A percentile compares a stretch with the other conserved stretches of the same genome.
phyloP scores from a whole-genome alignment of 2,113 vertebrate genomes.

The Pachycephala philippinensis region DNA sequence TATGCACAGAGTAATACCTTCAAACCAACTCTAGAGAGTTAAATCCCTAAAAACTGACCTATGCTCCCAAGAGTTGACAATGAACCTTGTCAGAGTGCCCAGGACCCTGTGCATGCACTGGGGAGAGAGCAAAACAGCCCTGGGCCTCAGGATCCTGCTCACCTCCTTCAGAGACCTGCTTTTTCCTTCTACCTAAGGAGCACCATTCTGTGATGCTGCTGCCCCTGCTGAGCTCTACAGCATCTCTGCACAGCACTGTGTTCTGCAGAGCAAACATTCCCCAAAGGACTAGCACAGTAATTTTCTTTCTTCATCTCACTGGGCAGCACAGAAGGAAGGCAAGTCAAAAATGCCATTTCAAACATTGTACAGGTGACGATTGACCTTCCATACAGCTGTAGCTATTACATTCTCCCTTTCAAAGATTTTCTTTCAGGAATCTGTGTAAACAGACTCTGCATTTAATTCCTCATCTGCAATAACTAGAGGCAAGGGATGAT shows the following conservation, averaged over 20 bases:
- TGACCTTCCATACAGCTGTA: background rate
- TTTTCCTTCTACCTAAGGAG: background rate
- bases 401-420: background rate
- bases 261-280: background rate
- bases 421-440: background rate
- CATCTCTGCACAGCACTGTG: background rate
- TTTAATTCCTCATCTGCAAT: background rate
- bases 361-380: background rate
- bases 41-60: background rate
- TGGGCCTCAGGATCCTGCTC: background rate
- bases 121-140: background rate
- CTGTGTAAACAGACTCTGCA: background rate
- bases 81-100: background rate
- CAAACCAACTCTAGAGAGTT: background rate
- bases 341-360: background rate
- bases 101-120: background rate
- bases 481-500: background rate
- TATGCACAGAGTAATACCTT: background rate
- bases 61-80: rapidly evolving
- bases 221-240: background rate
- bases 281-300: background rate
- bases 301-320: background rate
- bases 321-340: background rate
- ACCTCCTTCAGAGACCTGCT: background rate
- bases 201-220: background rate